Evolutionary conservation across 2,888 invertebrate species (phyloP).

Genomic region (Stegophylla sp.): DNA sequence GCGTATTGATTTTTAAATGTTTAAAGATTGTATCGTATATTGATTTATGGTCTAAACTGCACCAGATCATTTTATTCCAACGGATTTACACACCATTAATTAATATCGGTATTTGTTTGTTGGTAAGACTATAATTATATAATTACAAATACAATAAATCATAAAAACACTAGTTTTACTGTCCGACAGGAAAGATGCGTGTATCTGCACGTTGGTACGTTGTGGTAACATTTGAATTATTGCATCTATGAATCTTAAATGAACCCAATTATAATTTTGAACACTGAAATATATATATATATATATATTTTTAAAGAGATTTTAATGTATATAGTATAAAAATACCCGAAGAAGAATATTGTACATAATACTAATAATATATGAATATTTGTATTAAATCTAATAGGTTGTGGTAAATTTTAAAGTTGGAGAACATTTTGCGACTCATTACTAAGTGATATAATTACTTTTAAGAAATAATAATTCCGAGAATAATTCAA

Average conservation of each 20-base stretch:
- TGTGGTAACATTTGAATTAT: conserved; percentile 23
- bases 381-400: no score
- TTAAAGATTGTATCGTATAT: conserved; percentile 10
- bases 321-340: no score
- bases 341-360: no score
- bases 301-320: no score
- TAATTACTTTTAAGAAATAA: no score
- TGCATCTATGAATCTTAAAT: background rate
- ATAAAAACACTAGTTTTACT: conserved; percentile 13
- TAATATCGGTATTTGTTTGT: conserved; percentile 34
- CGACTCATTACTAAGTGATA: no score
- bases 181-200: background rate
- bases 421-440: no score
- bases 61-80: background rate
- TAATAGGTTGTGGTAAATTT: no score
- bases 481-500: no score
- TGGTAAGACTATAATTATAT: conserved; percentile 25
- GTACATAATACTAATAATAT: no score
- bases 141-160: conserved; percentile 32
- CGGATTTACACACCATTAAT: conserved; percentile 20
- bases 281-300: background rate
- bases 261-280: background rate
- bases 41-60: conserved; percentile 11
- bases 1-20: conserved; percentile 14
- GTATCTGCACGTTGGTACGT: background rate